Base-by-base conservation (phyloP, 2,113 vertebrate species). In the Chlamydotis undulata region DNA sequence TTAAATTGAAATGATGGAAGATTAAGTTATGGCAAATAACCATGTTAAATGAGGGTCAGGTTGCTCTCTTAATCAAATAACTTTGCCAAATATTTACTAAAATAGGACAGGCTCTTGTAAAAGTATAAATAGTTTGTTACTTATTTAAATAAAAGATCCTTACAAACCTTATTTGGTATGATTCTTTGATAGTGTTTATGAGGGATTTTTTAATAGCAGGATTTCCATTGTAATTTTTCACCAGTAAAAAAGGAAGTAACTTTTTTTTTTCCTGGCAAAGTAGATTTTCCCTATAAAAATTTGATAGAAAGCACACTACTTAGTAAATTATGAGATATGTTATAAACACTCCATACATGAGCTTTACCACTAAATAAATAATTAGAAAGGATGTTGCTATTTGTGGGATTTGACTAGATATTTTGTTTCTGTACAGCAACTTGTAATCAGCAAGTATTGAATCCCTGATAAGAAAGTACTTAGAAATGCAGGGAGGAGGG, bases 111-210 rank as follows among this genome's bases (percentile, higher is more conserved):
- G 96, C 97, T 97, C 97, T 98, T 97, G 96, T 97, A 97, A 98
- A 98, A 98, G 96, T 98, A 98, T 98, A 98, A 98, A 98, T 98
- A 98, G 97, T 98, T 98, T 97, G 97, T 97, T 98, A 98, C 97
- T 98, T 98, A 97, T 97, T 98, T 98, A 98, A 98, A 98, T 98
- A 98, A 98, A 98, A 96, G 97, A 90, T 97, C 91, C 93, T 96
- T 94, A 59, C 95, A 95, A 89, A 91, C 98, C 98, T 97, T 98
- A 98, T 98, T 98, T 98, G 98, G 98, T 98, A 96, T 92, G 97
- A 89, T 97, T 95, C 96, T 97, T 97, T 98, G 97, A 98, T 97
- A 96, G 82, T 97, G 90, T 98, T 98, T 95, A 95, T 95, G 45
- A 96, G 81, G 95, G 63, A 11, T 23, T 82, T 82, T 96, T 93